These are phyloP conservation scores for Penaeus chinensis DNA, from an alignment of 1,140 invertebrate species.

Conservation along the genomic window DNA sequence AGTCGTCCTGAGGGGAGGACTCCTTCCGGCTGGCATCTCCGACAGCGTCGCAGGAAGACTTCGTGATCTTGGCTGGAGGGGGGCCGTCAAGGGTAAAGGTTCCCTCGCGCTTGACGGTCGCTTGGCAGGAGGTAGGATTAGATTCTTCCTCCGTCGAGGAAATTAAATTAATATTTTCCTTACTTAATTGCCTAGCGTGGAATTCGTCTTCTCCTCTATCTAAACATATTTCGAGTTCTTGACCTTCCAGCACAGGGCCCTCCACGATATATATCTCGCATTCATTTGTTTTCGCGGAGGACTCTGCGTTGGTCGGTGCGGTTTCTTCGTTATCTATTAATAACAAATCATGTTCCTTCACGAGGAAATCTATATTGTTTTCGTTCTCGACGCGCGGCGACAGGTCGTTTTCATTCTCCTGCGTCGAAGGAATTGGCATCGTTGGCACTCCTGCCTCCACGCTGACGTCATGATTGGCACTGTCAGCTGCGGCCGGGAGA, in stretches of 20 bases:
- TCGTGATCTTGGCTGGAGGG: constrained; percentile 59
- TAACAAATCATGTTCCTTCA: not conserved
- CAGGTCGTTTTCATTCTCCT: not conserved
- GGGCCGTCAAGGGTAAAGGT: constrained; percentile 54
- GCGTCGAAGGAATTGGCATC: constrained; percentile 25
- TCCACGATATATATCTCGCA: not conserved
- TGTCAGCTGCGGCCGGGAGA: constrained; percentile 24
- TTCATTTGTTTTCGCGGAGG: not conserved
- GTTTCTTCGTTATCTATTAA: not conserved
- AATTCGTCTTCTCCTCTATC: not conserved
- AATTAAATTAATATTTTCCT: not conserved
- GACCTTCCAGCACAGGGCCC: constrained; percentile 7
- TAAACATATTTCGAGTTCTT: constrained; percentile 31
- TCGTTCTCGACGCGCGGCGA: too few relatives aligned
- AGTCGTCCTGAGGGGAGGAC: constrained; percentile 26
- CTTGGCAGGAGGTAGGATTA: constrained; percentile 17
- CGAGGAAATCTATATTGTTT: not conserved
- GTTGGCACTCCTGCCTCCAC: constrained; percentile 35
- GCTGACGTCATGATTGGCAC: constrained; percentile 11
- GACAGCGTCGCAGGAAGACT: constrained; percentile 47
- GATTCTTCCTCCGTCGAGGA: constrained; percentile 9
- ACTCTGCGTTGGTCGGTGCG: not conserved
- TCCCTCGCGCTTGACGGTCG: constrained; percentile 47
- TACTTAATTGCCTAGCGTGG: not conserved
- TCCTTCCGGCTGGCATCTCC: not conserved